A percentile compares a stretch with the other conserved stretches of the same genome.
Conservation (phyloP, 2,113 vertebrate species). For the Lamprotornis superbus region DNA sequence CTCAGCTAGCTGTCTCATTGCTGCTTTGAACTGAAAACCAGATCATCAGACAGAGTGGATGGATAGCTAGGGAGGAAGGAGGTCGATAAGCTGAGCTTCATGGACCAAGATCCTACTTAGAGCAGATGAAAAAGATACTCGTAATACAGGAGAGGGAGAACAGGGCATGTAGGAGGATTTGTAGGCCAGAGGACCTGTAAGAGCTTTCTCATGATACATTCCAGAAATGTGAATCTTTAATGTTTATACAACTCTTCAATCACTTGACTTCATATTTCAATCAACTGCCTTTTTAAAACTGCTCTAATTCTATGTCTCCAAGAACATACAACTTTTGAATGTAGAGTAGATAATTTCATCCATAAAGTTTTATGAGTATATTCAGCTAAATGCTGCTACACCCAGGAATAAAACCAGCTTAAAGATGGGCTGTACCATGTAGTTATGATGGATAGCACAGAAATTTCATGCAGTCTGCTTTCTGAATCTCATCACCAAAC, state of each 20-base stretch:
- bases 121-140: neutral
- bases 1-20: neutral
- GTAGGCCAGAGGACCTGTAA: neutral
- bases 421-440: neutral
- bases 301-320: neutral
- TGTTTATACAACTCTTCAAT: neutral
- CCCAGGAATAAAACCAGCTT: neutral
- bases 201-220: neutral
- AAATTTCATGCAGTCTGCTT: neutral
- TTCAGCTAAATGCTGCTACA: neutral
- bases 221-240: neutral
- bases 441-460: neutral
- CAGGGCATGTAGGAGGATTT: rapidly evolving
- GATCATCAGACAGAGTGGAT: neutral
- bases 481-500: neutral
- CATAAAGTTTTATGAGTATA: neutral
- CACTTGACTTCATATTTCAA: neutral
- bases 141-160: neutral
- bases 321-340: neutral
- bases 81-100: neutral
- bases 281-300: neutral
- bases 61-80: neutral
- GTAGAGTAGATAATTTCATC: neutral
- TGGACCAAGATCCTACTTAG: neutral
- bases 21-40: neutral